Base-by-base conservation (phyloP, 2,888 invertebrate species). In the Hymenopus coronatus region DNA sequence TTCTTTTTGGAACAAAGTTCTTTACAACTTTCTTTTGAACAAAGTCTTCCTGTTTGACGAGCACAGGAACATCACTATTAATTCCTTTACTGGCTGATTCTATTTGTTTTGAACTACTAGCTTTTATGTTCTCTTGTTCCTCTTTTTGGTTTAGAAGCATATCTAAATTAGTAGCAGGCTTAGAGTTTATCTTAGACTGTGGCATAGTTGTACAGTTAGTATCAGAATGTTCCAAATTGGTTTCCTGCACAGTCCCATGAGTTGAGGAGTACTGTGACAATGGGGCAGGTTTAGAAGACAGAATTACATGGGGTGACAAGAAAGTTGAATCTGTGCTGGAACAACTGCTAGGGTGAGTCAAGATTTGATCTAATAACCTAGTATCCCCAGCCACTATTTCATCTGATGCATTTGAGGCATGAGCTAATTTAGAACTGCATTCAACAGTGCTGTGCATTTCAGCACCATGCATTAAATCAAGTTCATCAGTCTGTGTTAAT, bases 401-500 rank as follows among this genome's bases (percentile, higher is more conserved):
- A 14, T 33, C 33, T 82, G 82, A 3, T n/a, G 27, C 28, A 70
- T 12, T 82, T 4, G 30, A 33, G 14, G n/a, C 82, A 27, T 82
- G 81, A 28, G 30, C 20, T 25, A 81, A 20, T 33, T 84, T 30
- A 20, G 28, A 20, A 9, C 20, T 15, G 40, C 40, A 27, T 27
- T 86, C 20, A 1, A 87, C 33, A n/a, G 30, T 87, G 27, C 30
- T 33, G 20, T n/a, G 33, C n/a, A 82, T 33, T 20, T 82, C 82
- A 25, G 86, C 83, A 9, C 46, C 83, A 20, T 70, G 83, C 25
- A 82, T 82, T 28, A 88, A 54, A 28, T 90, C 89, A 46, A 89
- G 28, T 12, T 87, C 85, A 12, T 90, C 90, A n/a, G 90, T 88
- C 40, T 89, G 89, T 40, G 90, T 89, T 28, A 89, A 28, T 25